Base-by-base conservation (phyloP, 2,888 invertebrate species). In the Isoperla grammatica region DNA sequence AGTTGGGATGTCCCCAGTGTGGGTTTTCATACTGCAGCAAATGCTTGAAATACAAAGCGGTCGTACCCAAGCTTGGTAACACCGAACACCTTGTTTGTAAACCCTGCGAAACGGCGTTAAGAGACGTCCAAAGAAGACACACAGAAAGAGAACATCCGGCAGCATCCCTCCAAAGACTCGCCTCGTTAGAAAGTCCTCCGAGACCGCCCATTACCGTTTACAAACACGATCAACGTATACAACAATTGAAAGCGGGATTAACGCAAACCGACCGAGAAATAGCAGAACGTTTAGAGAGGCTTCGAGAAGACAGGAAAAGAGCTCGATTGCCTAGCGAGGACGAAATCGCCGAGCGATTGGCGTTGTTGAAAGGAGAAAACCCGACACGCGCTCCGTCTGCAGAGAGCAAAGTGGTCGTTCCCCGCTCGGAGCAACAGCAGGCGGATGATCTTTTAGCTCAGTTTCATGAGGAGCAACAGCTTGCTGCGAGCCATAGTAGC, bases 1-100 rank as follows among this genome's bases (percentile, higher is more conserved):
- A 92, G 91, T 80, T 83, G 76, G 91, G 88, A 17, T 94, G 93
- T 72, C 86, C 89, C 43, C 82, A 81, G 69, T 94, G 93, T 76
- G 90, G 90, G 29, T 86, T 87, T 75, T 87, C 90, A 49, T 90
- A 85, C 75, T 94, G 93, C 72, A 82, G 81, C 61, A 90, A 87
- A 73, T 94, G 93, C 73, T 75, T 93, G 50, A 83, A 83, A 66
- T 81, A 87, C 67, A 87, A 87, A 74, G 76, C 82, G 62, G 80
- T 81, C 68, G 74, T 90, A 61, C 79, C 86, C 9, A 83, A 76
- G 63, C 73, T 83, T 70, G 77, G 81, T 4, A 79, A 81, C 66
- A 76, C 78, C 48, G 81, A 84, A 68, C 79, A 81, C 57, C 86
- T 85, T 74, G 88, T 90, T 53, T 86, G 86, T 68, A 76, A 79